A percentile compares a stretch with the other conserved stretches of the same genome.
phyloP scores from a whole-genome alignment of 1,140 invertebrate genomes.

The Nasonia longicornis region DNA sequence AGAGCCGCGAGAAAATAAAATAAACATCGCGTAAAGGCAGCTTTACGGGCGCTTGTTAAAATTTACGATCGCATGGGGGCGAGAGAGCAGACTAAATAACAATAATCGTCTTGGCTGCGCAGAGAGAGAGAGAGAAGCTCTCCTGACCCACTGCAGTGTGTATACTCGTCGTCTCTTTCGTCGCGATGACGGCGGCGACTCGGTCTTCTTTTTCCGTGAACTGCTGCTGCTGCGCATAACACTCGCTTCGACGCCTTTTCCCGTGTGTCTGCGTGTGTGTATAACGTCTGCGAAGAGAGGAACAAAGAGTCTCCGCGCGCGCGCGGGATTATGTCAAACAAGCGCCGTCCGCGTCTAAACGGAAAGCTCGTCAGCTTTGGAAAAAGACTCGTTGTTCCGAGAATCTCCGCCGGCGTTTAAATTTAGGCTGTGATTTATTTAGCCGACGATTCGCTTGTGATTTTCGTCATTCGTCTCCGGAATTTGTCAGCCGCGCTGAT shows the following conservation, averaged over 20 bases:
- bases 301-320: neutral
- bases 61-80: conserved; percentile 23
- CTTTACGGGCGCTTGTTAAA: conserved; percentile 32
- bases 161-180: too few species aligned
- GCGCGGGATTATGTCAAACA: neutral
- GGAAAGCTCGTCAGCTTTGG: neutral
- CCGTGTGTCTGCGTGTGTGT: neutral
- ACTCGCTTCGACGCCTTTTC: neutral
- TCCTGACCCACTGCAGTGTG: conserved; percentile 23
- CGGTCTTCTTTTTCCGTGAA: too few species aligned
- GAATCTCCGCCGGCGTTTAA: neutral
- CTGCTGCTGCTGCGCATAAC: neutral
- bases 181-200: too few species aligned
- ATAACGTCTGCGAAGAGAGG: neutral
- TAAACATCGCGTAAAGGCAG: neutral
- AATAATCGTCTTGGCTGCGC: conserved; percentile 6
- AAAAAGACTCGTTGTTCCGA: neutral
- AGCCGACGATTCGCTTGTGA: neutral
- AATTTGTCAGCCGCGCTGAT: neutral
- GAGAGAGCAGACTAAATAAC: conserved; percentile 14
- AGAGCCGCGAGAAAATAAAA: neutral
- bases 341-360: neutral
- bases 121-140: neutral
- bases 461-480: neutral
- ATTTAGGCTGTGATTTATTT: conserved; percentile 4